These are phyloP conservation scores for Sisor rabdophorus DNA, from an alignment of 2,113 vertebrate genomes.

Conservation along the genomic window DNA sequence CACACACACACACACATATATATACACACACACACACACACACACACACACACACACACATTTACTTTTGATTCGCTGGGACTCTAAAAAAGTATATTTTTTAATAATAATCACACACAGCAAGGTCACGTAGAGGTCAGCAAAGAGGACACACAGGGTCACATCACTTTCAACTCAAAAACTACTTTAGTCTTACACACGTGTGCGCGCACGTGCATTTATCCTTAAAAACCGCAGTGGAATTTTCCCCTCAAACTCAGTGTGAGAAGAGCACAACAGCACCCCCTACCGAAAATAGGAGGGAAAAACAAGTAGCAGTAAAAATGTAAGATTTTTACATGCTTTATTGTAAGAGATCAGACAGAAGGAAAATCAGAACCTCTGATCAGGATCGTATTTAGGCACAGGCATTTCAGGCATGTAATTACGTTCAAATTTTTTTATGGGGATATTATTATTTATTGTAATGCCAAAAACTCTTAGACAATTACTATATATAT, in stretches of 20 bases:
- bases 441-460: too few relatives aligned
- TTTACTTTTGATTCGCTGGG: neutral
- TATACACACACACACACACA: too few relatives aligned
- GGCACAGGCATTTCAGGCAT: too few relatives aligned
- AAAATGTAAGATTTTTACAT: too few relatives aligned
- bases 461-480: too few relatives aligned
- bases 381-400: too few relatives aligned
- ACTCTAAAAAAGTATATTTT: neutral
- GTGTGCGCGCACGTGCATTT: constrained; percentile 34
- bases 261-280: constrained; percentile 56
- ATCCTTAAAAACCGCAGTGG: constrained; percentile 70
- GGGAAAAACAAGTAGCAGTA: too few relatives aligned
- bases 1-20: too few relatives aligned
- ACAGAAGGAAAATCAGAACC: too few relatives aligned
- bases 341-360: too few relatives aligned
- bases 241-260: constrained; percentile 64
- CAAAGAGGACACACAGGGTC: constrained; percentile 43
- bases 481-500: too few relatives aligned
- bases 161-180: constrained; percentile 45
- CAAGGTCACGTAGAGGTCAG: constrained; percentile 48
- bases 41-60: constrained; percentile 14
- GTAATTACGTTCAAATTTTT: too few relatives aligned
- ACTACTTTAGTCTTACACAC: constrained; percentile 54
- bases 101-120: neutral
- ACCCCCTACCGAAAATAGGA: constrained; percentile 51